Conservation (phyloP, 2,797 vertebrate species). For the Psittacula derbiana region DNA sequence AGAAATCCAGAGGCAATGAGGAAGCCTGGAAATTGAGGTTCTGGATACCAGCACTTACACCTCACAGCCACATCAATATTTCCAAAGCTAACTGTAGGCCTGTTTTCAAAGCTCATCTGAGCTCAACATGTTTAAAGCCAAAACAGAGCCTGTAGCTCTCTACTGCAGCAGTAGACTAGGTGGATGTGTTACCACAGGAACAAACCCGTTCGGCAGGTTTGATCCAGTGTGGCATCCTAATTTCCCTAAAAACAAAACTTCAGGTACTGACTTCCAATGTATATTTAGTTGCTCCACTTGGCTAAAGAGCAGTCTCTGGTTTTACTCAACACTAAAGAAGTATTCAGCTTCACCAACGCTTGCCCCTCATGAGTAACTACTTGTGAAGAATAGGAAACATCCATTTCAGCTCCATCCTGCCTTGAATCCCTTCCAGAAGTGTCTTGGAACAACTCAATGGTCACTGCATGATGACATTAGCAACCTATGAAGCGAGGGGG, state of each 20-base stretch:
- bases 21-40: not conserved
- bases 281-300: not conserved
- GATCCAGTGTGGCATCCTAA: not conserved
- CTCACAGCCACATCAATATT: not conserved
- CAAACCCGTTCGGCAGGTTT: not conserved
- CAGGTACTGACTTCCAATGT: not conserved
- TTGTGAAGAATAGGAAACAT: fast-evolving
- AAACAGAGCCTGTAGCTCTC: not conserved
- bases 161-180: fast-evolving
- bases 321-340: not conserved
- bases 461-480: fast-evolving
- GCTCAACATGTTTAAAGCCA: not conserved
- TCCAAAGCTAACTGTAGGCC: not conserved
- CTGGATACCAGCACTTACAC: not conserved
- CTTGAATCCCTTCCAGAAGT: not conserved
- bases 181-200: not conserved
- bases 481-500: fast-evolving
- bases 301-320: not conserved
- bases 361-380: not conserved
- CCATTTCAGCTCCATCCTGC: not conserved
- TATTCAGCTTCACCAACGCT: not conserved
- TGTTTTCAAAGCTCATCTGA: not conserved
- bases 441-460: fast-evolving
- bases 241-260: not conserved
- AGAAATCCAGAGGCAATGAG: not conserved